phyloP scores from a whole-genome alignment of 2,797 vertebrate species.

The Trachurus trachurus region DNA sequence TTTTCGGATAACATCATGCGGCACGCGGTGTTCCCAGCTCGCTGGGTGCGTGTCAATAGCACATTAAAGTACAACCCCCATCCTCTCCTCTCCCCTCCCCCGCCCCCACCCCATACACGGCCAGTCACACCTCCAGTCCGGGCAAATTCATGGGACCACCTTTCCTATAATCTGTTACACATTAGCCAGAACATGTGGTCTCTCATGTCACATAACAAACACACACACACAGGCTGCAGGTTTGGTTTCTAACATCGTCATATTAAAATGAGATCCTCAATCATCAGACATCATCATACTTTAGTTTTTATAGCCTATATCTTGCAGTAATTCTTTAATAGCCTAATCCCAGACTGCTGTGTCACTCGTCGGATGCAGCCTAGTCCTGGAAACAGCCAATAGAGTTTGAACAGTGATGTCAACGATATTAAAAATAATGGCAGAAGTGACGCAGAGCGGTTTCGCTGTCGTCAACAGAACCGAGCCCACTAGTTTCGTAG shows the following conservation, averaged over 20 bases:
- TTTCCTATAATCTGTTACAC: slow-evolving; percentile 54
- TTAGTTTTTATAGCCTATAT: not conserved
- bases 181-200: slow-evolving; percentile 54
- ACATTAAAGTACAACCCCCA: slow-evolving; percentile 32
- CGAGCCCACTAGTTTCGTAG: slow-evolving; percentile 14
- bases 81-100: not conserved
- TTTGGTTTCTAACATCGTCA: not conserved
- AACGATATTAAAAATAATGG: not conserved
- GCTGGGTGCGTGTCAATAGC: slow-evolving; percentile 56
- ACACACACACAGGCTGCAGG: not conserved
- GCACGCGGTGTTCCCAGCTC: slow-evolving; percentile 64
- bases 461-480: slow-evolving; percentile 41
- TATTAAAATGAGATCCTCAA: not conserved
- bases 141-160: slow-evolving; percentile 32
- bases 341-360: not conserved
- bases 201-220: not conserved
- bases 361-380: not conserved
- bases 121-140: slow-evolving; percentile 60
- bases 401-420: not conserved
- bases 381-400: not conserved
- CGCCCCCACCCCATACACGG: not conserved
- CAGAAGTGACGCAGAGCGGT: slow-evolving; percentile 52
- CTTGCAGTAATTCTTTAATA: not conserved
- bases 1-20: not conserved
- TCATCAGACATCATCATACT: not conserved